Evolutionary conservation across 2,888 invertebrate species (phyloP).

Genomic region (Rotaria sp.): DNA sequence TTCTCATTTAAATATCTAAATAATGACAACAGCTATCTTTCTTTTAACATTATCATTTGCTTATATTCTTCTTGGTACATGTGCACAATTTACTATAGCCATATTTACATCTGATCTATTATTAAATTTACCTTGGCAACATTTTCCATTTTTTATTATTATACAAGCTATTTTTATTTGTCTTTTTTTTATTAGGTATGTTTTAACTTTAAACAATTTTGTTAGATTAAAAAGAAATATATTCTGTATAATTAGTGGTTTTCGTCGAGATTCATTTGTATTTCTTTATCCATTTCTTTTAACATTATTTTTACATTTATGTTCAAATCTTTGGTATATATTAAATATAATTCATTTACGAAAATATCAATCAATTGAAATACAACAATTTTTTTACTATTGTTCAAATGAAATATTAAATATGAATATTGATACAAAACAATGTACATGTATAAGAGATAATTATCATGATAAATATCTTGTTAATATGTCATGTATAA

Average conservation of each 20-base stretch:
- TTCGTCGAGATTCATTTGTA: background rate
- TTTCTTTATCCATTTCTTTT: constrained; percentile 3
- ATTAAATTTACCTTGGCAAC: background rate
- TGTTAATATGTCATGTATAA: background rate
- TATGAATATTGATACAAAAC: background rate
- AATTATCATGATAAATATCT: background rate
- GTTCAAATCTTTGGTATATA: background rate
- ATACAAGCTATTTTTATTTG: constrained; percentile 8
- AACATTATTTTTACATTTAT: background rate
- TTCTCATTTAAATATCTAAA: too few species aligned
- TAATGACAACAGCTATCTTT: background rate
- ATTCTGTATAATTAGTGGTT: background rate
- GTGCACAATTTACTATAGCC: background rate
- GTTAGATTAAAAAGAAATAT: too few species aligned
- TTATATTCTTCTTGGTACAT: constrained; percentile 20
- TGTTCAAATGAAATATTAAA: background rate
- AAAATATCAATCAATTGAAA: background rate
- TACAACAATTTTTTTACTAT: constrained; percentile 17
- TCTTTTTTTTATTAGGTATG: constrained; percentile 16
- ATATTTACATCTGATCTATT: background rate
- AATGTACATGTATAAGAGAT: background rate
- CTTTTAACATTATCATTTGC: constrained; percentile 25
- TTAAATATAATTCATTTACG: background rate
- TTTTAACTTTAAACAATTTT: background rate
- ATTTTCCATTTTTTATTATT: background rate